Evolutionary conservation across 2,888 invertebrate species (phyloP).

Genomic region (Cepaea hortensis): DNA sequence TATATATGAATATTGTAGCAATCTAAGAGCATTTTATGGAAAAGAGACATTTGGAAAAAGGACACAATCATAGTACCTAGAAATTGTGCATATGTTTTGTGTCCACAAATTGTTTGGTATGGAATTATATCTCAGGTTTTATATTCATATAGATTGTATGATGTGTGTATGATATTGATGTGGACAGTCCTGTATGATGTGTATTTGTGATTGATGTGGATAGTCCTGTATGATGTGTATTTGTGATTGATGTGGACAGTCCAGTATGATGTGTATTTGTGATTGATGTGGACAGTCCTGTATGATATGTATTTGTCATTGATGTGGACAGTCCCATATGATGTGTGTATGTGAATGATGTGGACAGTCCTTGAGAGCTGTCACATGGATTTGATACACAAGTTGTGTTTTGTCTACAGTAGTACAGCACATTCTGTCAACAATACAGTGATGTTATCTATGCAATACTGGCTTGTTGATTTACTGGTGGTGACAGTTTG

Average conservation of each 20-base stretch:
- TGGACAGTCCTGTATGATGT: background rate
- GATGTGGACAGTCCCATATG: background rate
- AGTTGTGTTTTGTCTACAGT: background rate
- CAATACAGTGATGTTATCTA: conserved; percentile 5
- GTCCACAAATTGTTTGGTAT: no score
- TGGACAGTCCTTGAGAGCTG: background rate
- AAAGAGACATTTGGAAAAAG: no score
- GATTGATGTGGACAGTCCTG: no score
- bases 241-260: background rate
- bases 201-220: background rate
- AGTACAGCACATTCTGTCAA: background rate
- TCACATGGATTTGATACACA: background rate
- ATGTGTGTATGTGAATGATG: background rate
- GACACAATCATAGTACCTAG: no score
- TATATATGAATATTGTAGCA: no score
- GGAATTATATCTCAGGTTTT: no score
- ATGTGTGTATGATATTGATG: no score
- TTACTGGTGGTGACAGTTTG: background rate
- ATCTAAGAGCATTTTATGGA: no score
- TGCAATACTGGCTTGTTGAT: background rate
- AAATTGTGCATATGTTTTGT: no score
- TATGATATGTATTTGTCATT: background rate
- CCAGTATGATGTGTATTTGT: no score
- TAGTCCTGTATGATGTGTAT: background rate
- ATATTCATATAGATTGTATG: no score